A percentile compares a stretch with the other conserved stretches of the same genome.
Evolutionary conservation across 2,888 invertebrate species (phyloP).

Genomic region (Metacarcinus magister): DNA sequence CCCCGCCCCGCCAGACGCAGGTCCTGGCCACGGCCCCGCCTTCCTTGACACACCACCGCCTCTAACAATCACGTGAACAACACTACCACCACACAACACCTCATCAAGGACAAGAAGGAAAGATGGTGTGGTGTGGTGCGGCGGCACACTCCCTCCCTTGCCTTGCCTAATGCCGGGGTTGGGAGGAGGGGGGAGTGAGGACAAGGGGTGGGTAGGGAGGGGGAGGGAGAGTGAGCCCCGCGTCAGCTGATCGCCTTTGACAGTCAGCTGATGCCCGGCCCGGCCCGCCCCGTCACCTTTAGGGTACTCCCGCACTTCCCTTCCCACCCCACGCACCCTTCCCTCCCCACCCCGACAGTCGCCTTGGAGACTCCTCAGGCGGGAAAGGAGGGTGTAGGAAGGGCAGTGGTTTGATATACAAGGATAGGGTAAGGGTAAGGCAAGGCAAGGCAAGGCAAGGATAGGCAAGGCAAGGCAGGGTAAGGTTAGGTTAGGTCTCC

Average conservation of each 20-base stretch:
- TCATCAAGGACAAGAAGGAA: background rate
- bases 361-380: background rate
- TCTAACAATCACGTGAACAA: background rate
- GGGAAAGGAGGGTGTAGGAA: background rate
- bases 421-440: background rate
- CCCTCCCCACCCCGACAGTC: background rate
- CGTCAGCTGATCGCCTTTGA: constrained; percentile 65
- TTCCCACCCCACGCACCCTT: background rate
- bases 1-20: background rate
- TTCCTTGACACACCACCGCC: background rate
- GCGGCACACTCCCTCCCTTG: background rate
- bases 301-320: constrained; percentile 42
- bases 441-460: background rate
- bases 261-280: constrained; percentile 59
- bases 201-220: background rate
- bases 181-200: background rate
- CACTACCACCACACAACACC: background rate
- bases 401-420: background rate
- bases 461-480: background rate
- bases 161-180: background rate
- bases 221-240: background rate
- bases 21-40: background rate
- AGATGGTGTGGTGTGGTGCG: background rate
- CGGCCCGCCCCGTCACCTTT: constrained; percentile 20
- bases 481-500: background rate